phyloP scores from a whole-genome alignment of 2,888 invertebrate genomes.

The Aromia moschata region DNA sequence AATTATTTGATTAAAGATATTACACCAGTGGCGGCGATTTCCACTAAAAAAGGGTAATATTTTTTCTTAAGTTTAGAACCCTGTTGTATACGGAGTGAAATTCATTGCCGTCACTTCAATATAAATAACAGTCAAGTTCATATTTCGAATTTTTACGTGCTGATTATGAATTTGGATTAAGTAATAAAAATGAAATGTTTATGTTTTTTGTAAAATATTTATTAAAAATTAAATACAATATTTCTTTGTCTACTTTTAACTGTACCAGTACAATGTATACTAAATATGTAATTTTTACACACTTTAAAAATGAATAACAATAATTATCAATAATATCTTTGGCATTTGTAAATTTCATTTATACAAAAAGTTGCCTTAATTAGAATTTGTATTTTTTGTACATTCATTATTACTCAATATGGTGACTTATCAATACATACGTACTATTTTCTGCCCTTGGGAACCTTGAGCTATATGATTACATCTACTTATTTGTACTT shows the following conservation, averaged over 20 bases:
- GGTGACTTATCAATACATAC: conserved; percentile 28
- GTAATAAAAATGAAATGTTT: too few relatives aligned
- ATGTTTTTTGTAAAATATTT: conserved; percentile 52
- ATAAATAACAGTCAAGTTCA: too few relatives aligned
- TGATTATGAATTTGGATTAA: too few relatives aligned
- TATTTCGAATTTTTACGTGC: too few relatives aligned
- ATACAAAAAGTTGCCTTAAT: conserved; percentile 35
- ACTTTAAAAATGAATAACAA: conserved; percentile 23
- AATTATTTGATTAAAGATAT: too few relatives aligned
- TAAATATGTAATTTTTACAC: conserved; percentile 24
- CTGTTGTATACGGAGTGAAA: too few relatives aligned
- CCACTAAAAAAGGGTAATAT: too few relatives aligned
- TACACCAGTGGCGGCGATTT: too few relatives aligned
- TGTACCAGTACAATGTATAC: conserved; percentile 30
- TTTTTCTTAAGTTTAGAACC: too few relatives aligned
- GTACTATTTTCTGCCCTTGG: conserved; percentile 18
- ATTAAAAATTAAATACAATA: conserved; percentile 50
- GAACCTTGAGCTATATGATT: conserved; percentile 8
- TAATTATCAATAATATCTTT: conserved; percentile 50
- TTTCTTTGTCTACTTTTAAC: conserved; percentile 27
- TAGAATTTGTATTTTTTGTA: conserved; percentile 23
- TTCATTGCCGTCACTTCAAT: too few relatives aligned
- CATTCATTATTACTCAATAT: conserved; percentile 40
- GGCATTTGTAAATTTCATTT: conserved; percentile 51
- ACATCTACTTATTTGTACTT: conserved; percentile 11